Base-by-base conservation (phyloP, 2,797 vertebrate genomes). In the Miopithecus talapoin region DNA sequence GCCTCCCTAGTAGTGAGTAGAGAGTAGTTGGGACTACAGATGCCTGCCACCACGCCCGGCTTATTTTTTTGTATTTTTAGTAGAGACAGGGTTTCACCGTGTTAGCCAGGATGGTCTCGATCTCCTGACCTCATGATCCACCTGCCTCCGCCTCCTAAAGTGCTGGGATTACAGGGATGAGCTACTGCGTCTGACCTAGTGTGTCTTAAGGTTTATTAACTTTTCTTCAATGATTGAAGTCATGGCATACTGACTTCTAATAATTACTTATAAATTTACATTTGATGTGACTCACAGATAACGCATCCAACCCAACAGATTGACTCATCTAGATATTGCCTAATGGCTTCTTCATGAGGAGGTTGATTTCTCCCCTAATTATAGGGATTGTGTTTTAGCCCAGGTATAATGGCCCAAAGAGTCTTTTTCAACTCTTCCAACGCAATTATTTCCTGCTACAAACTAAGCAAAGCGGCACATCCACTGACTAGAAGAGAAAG, bases 381-480 rank as follows among this genome's bases (percentile, higher is more conserved):
- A 43, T 72, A 30, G 41, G 78, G 33, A 96, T 79, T 80, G 8
- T 86, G 48, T 64, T 95, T 94, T 75, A 93, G 36, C 39, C 33
- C 48, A 84, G 36, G 61, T 92, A 48, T 2, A 78, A 72, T 76
- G 79, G 53, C 2, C 83, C 46, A 83, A 93, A 83, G 26, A 88
- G 17, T 14, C 83, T 97, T 74, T 24, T 85, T 48, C 36, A 74
- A 24, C 9, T 81, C 43, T 24, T 84, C 16, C 72, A 90, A n/a
- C 41, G 28, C 78, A 85, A 90, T 94, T 68, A 95, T 96, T 94
- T 94, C 50, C 26, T 95, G n/a, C 41, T 75, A 95, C 41, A 50
- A 92, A 21, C 70, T 81, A 85, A 90, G 57, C 48, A 84, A 93
- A 91, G 90, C 72, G 91, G 46, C 76, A 76, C 57, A 83, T 88